Percentiles rank a stretch among this genome's conserved stretches.
Evolutionary conservation across 2,888 invertebrate species (phyloP).

Genomic region (Imbricaverruca yamaguchii): DNA sequence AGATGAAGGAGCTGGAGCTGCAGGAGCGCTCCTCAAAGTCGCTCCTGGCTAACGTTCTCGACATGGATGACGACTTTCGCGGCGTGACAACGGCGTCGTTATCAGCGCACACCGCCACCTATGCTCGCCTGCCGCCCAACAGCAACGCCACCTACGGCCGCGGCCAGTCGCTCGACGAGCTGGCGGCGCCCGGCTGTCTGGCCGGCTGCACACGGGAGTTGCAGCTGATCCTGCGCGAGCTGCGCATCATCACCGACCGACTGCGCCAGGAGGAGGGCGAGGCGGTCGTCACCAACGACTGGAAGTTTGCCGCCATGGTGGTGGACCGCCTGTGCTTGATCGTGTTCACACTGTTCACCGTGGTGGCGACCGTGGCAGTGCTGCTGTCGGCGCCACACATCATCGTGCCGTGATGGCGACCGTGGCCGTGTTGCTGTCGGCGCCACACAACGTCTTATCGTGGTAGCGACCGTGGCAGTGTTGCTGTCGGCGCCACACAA

Average conservation of each 20-base stretch:
- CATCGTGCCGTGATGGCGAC: constrained; percentile 34
- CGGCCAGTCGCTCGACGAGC: constrained; percentile 45
- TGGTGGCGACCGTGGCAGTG: constrained; percentile 93
- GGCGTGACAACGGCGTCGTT: constrained; percentile 33
- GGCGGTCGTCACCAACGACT: constrained; percentile 90
- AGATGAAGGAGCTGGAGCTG: constrained; percentile 76
- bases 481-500: no score
- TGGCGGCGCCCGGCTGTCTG: constrained; percentile 53
- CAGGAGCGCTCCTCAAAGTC: constrained; percentile 90
- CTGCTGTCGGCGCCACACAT: constrained; percentile 86
- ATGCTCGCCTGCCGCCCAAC: constrained; percentile 50
- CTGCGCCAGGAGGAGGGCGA: constrained; percentile 91
- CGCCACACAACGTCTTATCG: no score
- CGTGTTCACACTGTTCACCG: constrained; percentile 97
- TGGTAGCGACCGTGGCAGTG: no score
- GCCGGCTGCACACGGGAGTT: constrained; percentile 60
- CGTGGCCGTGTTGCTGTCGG: no score
- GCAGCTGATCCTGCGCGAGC: constrained; percentile 86
- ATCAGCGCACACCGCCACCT: constrained; percentile 46
- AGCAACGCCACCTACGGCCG: constrained; percentile 28
- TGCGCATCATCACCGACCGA: constrained; percentile 82
- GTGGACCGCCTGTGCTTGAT: constrained; percentile 99
- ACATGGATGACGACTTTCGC: constrained; percentile 89
- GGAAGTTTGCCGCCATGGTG: constrained; percentile 99
- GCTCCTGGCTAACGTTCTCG: constrained; percentile 89